Percentiles rank a stretch among this genome's conserved stretches.
Evolutionary conservation across 35 echinoderm and acorn worm species (phyloP).

Genomic region (Heliocidaris tuberculata): DNA sequence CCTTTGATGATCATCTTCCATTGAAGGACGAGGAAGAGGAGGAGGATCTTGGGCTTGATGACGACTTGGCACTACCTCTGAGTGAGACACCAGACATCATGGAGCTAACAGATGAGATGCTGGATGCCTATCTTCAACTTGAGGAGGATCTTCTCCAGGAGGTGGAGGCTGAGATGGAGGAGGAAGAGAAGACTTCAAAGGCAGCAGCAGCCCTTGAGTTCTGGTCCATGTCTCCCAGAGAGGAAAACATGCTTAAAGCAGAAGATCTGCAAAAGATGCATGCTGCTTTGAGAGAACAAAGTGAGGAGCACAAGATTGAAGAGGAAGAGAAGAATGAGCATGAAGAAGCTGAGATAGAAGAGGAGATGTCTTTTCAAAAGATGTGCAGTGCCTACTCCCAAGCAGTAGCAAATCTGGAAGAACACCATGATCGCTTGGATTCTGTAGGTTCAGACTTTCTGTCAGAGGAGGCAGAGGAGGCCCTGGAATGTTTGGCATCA

Average conservation of each 20-base stretch:
- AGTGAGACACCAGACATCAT: constrained; percentile 79
- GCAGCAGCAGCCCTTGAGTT: constrained; percentile 80
- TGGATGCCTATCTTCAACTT: constrained; percentile 77
- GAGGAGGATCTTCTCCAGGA: constrained; percentile 60
- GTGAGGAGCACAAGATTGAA: neutral
- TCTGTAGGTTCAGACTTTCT: constrained; percentile 47
- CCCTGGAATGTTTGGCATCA: constrained; percentile 47
- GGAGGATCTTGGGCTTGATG: constrained; percentile 4
- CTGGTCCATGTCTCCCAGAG: constrained; percentile 91
- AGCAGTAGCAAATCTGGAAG: neutral
- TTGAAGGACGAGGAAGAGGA: constrained; percentile 74
- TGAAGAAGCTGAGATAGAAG: constrained; percentile 6
- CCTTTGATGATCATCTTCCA: constrained; percentile 90
- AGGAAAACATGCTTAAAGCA: constrained; percentile 55
- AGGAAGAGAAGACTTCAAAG: constrained; percentile 22
- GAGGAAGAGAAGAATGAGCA: neutral
- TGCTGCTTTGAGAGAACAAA: neutral
- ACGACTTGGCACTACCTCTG: constrained; percentile 35
- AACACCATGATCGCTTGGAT: constrained; percentile 1
- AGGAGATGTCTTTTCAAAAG: neutral
- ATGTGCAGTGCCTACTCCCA: constrained; percentile 28
- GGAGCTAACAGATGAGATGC: constrained; percentile 82
- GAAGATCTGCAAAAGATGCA: constrained; percentile 34
- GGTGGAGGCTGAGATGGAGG: neutral
- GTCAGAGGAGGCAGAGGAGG: constrained; percentile 57